Evolutionary conservation across 2,888 invertebrate species (phyloP).

Genomic region (Mellilla xanthometata): DNA sequence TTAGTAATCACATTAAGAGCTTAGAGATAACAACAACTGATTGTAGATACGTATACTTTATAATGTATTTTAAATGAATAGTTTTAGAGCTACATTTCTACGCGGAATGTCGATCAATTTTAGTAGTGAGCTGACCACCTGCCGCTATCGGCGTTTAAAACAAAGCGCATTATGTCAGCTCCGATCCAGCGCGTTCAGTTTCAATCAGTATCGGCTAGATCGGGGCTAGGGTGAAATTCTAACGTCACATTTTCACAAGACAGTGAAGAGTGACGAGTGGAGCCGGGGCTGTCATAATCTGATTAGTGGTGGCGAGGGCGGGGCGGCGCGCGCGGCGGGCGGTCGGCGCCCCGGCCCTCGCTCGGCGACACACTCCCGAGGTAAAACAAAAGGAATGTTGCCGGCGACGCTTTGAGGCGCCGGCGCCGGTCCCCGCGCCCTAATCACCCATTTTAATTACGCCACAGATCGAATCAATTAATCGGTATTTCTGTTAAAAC

Average conservation of each 20-base stretch:
- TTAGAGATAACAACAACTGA: too few species aligned
- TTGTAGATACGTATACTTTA: too few species aligned
- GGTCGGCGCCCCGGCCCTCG: constrained; percentile 59
- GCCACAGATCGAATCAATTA: constrained; percentile 82
- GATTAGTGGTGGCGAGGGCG: constrained; percentile 71
- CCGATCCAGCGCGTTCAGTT: constrained; percentile 26
- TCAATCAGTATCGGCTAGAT: constrained; percentile 35
- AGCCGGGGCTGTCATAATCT: constrained; percentile 76
- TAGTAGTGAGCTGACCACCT: constrained; percentile 35
- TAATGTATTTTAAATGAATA: too few species aligned
- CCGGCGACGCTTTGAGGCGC: constrained; percentile 81
- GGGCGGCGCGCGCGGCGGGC: constrained; percentile 70
- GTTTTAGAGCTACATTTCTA: neutral
- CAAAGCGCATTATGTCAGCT: constrained; percentile 52
- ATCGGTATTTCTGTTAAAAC: constrained; percentile 81
- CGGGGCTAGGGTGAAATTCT: constrained; percentile 33
- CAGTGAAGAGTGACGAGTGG: constrained; percentile 65
- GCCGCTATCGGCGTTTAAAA: constrained; percentile 39
- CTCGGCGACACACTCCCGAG: constrained; percentile 80
- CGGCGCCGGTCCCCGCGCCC: constrained; percentile 79
- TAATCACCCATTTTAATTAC: constrained; percentile 83
- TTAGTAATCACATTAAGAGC: too few species aligned
- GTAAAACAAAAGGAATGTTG: constrained; percentile 83
- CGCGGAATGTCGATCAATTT: constrained; percentile 15
- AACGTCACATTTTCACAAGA: constrained; percentile 58